phyloP scores from a whole-genome alignment of 2,113 vertebrate species.

The Equus quagga region DNA sequence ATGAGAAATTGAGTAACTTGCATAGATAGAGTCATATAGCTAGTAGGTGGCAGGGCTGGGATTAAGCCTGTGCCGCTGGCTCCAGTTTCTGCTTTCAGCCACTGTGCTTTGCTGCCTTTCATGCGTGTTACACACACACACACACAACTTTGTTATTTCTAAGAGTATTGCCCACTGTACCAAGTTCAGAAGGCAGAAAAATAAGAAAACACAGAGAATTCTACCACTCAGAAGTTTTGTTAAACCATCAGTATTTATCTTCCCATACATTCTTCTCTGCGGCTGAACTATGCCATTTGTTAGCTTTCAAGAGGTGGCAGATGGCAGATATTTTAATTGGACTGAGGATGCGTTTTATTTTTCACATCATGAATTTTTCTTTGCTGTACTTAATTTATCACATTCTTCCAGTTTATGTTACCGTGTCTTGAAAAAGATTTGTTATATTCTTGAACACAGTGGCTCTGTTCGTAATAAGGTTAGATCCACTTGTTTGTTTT shows the following conservation, averaged over 20 bases:
- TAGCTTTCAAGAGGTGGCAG: no score
- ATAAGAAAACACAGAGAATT: not conserved
- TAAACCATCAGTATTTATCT: not conserved
- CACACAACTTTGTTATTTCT: not conserved
- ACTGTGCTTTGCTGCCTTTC: not conserved
- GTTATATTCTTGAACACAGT: not conserved
- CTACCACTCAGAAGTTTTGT: not conserved
- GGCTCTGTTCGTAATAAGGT: not conserved
- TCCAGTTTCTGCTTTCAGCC: not conserved
- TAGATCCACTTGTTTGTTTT: not conserved
- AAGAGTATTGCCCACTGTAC: no score
- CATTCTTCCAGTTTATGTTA: not conserved
- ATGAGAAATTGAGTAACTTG: not conserved
- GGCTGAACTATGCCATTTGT: not conserved
- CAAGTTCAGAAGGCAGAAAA: not conserved
- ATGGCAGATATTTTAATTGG: not conserved
- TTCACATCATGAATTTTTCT: not conserved
- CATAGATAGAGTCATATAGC: not conserved
- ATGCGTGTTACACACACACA: not conserved
- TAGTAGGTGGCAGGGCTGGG: not conserved
- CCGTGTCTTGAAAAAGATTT: not conserved
- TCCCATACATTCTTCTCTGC: accelerated
- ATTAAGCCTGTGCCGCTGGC: not conserved
- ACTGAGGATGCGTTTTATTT: not conserved
- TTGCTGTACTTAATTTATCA: not conserved